Percentiles rank a stretch among this genome's conserved stretches.
Evolutionary conservation across 2,888 invertebrate genomes (phyloP).

Genomic region (Abrostola tripartita): DNA sequence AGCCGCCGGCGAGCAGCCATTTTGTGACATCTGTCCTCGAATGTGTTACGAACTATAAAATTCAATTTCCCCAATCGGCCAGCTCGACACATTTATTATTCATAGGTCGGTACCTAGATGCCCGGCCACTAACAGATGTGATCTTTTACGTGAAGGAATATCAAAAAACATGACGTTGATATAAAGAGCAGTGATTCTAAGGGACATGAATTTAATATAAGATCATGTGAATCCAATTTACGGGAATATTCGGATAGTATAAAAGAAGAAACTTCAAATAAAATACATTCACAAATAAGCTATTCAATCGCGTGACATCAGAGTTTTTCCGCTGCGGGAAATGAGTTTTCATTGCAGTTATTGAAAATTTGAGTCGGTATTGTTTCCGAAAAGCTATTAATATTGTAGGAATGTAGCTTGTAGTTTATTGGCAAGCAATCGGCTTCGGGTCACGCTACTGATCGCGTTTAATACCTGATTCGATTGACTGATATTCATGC

Average conservation of each 20-base stretch:
- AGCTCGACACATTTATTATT: constrained; percentile 87
- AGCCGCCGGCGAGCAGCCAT: constrained; percentile 82
- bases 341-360: constrained; percentile 69
- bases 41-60: constrained; percentile 88
- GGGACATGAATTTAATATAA: constrained; percentile 80
- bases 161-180: constrained; percentile 80
- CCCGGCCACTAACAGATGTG: constrained; percentile 87
- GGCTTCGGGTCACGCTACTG: constrained; percentile 71
- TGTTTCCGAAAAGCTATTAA: constrained; percentile 69
- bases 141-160: constrained; percentile 87
- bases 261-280: constrained; percentile 63
- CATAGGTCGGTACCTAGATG: constrained; percentile 85
- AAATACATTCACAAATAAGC: constrained; percentile 62
- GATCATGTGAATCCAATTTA: constrained; percentile 73
- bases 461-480: constrained; percentile 73
- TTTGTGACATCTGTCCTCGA: constrained; percentile 88
- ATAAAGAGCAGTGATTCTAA: constrained; percentile 76
- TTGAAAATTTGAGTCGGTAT: constrained; percentile 65
- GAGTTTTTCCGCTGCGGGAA: constrained; percentile 60
- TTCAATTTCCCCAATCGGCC: constrained; percentile 88
- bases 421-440: constrained; percentile 70
- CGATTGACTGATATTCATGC: constrained; percentile 65
- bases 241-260: constrained; percentile 63
- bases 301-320: constrained; percentile 74
- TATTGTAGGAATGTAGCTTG: constrained; percentile 67